Conservation (phyloP, 2,113 vertebrate species). For the Tapirus terrestris region DNA sequence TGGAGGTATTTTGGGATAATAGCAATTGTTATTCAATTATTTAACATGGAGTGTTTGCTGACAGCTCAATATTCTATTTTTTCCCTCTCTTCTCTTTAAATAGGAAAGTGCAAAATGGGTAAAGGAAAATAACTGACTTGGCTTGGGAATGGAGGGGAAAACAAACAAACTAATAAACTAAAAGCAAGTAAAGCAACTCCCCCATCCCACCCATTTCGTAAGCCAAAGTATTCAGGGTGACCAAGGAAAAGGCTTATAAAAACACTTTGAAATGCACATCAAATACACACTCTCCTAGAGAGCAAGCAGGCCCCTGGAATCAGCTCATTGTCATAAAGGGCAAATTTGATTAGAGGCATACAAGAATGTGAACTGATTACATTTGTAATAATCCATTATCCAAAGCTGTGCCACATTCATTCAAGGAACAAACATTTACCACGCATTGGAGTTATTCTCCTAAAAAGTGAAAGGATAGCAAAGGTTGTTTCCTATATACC, state of each 20-base stretch:
- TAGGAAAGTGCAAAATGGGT: conserved; percentile 55
- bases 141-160: not conserved
- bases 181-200: not conserved
- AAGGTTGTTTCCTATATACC: not conserved
- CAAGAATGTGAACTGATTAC: conserved; percentile 51
- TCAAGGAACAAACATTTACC: conserved; percentile 23
- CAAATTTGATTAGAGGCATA: conserved; percentile 55
- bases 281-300: not conserved
- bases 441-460: not conserved
- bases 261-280: not conserved
- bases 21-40: conserved; percentile 78
- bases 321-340: conserved; percentile 30
- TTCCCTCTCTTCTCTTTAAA: conserved; percentile 42
- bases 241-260: not conserved
- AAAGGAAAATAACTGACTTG: conserved; percentile 63
- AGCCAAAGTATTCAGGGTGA: not conserved
- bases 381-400: conserved; percentile 38
- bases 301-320: not conserved
- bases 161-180: not conserved
- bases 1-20: conserved; percentile 72
- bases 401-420: not conserved
- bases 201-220: not conserved
- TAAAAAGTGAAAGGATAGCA: not conserved
- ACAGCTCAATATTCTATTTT: conserved; percentile 72
- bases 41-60: conserved; percentile 76